Evolutionary conservation across 2,888 invertebrate genomes (phyloP), one percentile per base, ranked within the genome.

Genomic region (Drosophila parthenogenetica): DNA sequence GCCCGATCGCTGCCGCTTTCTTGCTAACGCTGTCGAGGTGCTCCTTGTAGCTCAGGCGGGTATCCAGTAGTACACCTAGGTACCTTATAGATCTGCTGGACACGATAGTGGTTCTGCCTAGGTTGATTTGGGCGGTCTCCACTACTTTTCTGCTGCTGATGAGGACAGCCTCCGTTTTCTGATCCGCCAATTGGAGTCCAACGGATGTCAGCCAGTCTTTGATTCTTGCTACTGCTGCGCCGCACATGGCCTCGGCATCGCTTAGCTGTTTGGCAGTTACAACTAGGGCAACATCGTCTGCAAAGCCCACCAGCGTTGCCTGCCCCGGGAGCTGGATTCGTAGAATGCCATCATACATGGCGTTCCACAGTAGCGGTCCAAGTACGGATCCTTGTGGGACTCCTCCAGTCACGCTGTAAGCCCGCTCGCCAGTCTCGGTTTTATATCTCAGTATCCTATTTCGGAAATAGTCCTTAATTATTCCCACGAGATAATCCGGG

Each of bases 161-260:
- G 8, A 46, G 48, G 8, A 48, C 16, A 2, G 32, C 17, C 11
- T 49, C 35, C 17, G 49, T 35, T 16, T 49, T 49, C 8, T 49
- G 32, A 14, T 29, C 11, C 5, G 35, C 49, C 11, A 49, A 13
- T 5, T 49, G n/a, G 5, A 48, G 11, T 13, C 25, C 25, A 8
- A 16, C 16, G 13, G n/a, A 11, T 11, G 7, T 25, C 7, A 46
- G 29, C 14, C 46, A 25, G 14, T 8, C n/a, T 14, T 14, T 46
- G n/a, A n/a, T n/a, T n/a, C n/a, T n/a, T n/a, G n/a, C n/a, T n/a
- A n/a, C n/a, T n/a, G n/a, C n/a, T n/a, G n/a, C n/a, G n/a, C n/a
- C n/a, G n/a, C n/a, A n/a, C n/a, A n/a, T n/a, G n/a, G n/a, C n/a
- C n/a, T n/a, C n/a, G n/a, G n/a, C n/a, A n/a, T n/a, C n/a, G n/a